These are phyloP conservation scores for Plectropomus leopardus DNA, from an alignment of 2,113 vertebrate genomes.

Conservation along the genomic window DNA sequence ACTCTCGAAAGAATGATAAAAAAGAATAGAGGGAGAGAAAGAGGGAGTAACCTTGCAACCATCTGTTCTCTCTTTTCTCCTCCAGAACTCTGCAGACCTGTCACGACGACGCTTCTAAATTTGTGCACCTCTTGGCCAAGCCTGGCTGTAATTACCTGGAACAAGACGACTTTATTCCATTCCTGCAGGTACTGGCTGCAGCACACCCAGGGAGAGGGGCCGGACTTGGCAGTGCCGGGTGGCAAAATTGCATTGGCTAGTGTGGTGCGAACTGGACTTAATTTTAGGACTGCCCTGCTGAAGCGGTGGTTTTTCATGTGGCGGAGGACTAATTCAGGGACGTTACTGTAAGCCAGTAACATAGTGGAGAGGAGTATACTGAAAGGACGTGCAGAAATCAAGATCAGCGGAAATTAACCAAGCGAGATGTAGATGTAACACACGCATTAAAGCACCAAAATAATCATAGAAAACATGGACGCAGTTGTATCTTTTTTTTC, in stretches of 20 bases:
- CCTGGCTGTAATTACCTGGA: conserved; percentile 95
- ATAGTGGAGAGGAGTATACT: conserved; percentile 3
- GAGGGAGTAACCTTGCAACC: conserved; percentile 72
- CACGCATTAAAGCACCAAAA: not conserved
- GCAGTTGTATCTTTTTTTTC: conserved; percentile 2
- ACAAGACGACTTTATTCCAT: conserved; percentile 97
- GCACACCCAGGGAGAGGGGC: conserved; percentile 68
- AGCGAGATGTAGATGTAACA: conserved; percentile 2
- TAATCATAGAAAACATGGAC: conserved; percentile 8
- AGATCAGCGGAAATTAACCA: conserved; percentile 15
- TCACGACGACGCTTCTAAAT: conserved; percentile 94
- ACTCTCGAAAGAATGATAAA: conserved; percentile 49
- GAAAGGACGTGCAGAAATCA: not conserved
- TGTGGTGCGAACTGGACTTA: conserved; percentile 49
- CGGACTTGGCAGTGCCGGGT: conserved; percentile 48
- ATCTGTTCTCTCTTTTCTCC: conserved; percentile 83
- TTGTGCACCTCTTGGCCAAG: conserved; percentile 93
- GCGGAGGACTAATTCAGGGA: conserved; percentile 34
- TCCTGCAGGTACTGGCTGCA: conserved; percentile 91
- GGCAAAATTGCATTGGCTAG: conserved; percentile 47
- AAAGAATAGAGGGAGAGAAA: conserved; percentile 21
- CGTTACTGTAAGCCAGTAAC: conserved; percentile 32
- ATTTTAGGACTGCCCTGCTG: conserved; percentile 41
- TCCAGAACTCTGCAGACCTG: conserved; percentile 92
- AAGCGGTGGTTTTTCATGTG: conserved; percentile 54